These are phyloP conservation scores for Anastrepha obliqua DNA, from an alignment of 1,140 invertebrate genomes.

Conservation along the genomic window DNA sequence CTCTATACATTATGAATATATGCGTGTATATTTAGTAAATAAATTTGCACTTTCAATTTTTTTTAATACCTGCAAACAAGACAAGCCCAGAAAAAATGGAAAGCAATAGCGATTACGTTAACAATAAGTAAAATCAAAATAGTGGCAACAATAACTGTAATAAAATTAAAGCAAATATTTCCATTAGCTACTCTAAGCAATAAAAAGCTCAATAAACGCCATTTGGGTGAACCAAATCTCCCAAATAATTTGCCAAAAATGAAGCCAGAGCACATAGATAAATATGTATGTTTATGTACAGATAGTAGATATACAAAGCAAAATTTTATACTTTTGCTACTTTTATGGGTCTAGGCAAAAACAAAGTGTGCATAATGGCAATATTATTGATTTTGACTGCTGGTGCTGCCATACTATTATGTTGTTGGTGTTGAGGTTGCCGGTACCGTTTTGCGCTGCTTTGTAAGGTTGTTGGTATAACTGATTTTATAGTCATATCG, in stretches of 20 bases:
- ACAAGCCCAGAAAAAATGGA: not conserved
- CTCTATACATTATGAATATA: not conserved
- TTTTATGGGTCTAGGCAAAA: constrained; percentile 7
- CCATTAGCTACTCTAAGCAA: constrained; percentile 17
- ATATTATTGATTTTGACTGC: constrained; percentile 49
- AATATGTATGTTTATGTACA: too few species aligned
- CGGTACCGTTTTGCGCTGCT: not conserved
- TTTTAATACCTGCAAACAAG: constrained; percentile 19
- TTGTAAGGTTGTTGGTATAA: constrained; percentile 15
- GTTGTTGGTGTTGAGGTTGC: constrained; percentile 7
- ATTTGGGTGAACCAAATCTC: not conserved
- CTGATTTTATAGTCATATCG: constrained; percentile 45
- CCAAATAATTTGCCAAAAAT: constrained; percentile 13
- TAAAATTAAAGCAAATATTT: constrained; percentile 15
- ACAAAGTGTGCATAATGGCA: constrained; percentile 28
- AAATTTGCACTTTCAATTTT: constrained; percentile 16
- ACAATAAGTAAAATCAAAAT: not conserved
- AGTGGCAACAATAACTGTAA: not conserved
- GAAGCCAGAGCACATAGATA: not conserved
- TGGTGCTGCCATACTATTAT: not conserved
- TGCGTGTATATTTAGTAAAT: not conserved
- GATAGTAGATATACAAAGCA: not conserved
- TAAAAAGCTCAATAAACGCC: not conserved
- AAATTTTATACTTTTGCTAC: not conserved
- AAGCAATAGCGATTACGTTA: constrained; percentile 28